phyloP scores from a whole-genome alignment of 2,888 invertebrate genomes.

The Pocota personata region DNA sequence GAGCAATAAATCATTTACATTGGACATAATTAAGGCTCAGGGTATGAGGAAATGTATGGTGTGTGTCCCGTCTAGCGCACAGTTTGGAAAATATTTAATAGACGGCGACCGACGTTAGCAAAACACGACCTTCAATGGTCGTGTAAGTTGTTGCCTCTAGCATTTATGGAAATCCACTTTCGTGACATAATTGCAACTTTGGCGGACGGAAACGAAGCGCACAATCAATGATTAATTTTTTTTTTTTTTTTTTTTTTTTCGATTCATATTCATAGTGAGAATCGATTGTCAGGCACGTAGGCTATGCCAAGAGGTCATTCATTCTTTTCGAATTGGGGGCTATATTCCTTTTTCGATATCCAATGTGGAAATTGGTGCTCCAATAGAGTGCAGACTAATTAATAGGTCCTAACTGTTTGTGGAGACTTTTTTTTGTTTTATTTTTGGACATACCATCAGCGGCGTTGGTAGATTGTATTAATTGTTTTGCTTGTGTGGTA shows the following conservation, averaged over 20 bases:
- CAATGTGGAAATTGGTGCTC: neutral
- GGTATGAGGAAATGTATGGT: slow-evolving; percentile 20
- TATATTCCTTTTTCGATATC: slow-evolving; percentile 32
- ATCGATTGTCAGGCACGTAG: slow-evolving; percentile 56
- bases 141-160: slow-evolving; percentile 7
- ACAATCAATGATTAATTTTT: slow-evolving; percentile 45
- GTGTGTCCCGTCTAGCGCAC: slow-evolving; percentile 14
- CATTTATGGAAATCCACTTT: slow-evolving; percentile 60
- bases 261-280: slow-evolving; percentile 29
- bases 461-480: neutral
- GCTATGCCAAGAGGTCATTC: slow-evolving; percentile 58
- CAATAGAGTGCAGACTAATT: slow-evolving; percentile 15
- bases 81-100: slow-evolving; percentile 3
- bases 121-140: slow-evolving; percentile 51
- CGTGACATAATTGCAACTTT: slow-evolving; percentile 63
- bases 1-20: slow-evolving; percentile 56
- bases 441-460: neutral
- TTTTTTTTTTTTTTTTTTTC: neutral
- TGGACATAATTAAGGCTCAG: slow-evolving; percentile 52
- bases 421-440: neutral
- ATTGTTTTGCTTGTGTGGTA: slow-evolving; percentile 2
- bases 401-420: neutral
- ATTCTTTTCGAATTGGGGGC: slow-evolving; percentile 21
- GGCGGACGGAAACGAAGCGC: slow-evolving; percentile 52
- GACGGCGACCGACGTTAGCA: neutral